Percentiles rank a stretch among this genome's conserved stretches.
phyloP scores from a whole-genome alignment of 1,140 invertebrate genomes.

The Ceratina australensis region DNA sequence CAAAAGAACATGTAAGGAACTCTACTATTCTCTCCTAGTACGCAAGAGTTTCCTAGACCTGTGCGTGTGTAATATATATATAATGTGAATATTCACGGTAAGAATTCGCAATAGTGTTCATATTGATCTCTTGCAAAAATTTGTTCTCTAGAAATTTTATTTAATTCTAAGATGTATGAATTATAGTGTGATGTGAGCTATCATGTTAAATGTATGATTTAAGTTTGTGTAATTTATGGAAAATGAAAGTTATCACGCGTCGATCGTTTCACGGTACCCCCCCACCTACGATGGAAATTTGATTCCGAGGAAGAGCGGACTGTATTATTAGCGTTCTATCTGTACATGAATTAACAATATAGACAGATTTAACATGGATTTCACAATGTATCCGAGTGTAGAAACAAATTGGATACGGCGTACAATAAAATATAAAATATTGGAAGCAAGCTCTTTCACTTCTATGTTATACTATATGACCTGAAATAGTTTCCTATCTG shows the following conservation, averaged over 20 bases:
- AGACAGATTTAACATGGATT: slow-evolving; percentile 16
- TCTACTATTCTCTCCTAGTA: not conserved
- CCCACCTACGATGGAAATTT: not conserved
- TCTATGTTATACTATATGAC: no score
- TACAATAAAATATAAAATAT: slow-evolving; percentile 40
- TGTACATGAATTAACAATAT: slow-evolving; percentile 43
- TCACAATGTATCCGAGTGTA: slow-evolving; percentile 49
- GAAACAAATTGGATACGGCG: slow-evolving; percentile 31
- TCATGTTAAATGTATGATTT: slow-evolving; percentile 15
- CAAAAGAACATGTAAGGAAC: not conserved
- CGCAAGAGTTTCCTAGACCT: no score
- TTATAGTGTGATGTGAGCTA: not conserved
- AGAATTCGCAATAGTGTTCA: slow-evolving; percentile 12
- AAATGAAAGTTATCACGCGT: slow-evolving; percentile 5
- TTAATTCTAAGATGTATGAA: not conserved
- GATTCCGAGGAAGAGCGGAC: not conserved
- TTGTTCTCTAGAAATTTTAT: slow-evolving; percentile 18
- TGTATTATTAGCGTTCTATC: slow-evolving; percentile 44
- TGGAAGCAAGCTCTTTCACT: no score
- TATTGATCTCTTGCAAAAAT: slow-evolving; percentile 39
- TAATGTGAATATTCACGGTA: slow-evolving; percentile 33
- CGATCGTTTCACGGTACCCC: slow-evolving; percentile 18
- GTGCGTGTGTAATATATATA: not conserved
- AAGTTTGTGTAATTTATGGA: slow-evolving; percentile 31
- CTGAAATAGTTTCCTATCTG: no score